phyloP scores from a whole-genome alignment of 2,113 vertebrate species.

The Triplophysa siluroides region DNA sequence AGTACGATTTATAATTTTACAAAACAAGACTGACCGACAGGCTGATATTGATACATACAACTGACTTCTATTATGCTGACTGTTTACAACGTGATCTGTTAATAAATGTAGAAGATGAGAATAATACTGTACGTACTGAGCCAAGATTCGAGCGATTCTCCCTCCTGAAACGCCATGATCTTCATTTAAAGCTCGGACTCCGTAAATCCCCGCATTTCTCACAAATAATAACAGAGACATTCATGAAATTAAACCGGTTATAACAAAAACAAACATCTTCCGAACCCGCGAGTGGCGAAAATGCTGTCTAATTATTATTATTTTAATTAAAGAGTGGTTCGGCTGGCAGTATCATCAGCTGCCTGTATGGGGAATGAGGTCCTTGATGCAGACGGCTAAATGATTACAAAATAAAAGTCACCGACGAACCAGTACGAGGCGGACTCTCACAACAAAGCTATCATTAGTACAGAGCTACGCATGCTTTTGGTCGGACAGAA shows the following conservation, averaged over 20 bases:
- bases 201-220: slow-evolving; percentile 17
- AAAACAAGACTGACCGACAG: background rate
- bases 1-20: background rate
- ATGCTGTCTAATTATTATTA: background rate
- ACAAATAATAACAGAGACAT: background rate
- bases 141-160: slow-evolving; percentile 93
- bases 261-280: background rate
- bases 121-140: slow-evolving; percentile 84
- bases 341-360: slow-evolving; percentile 32
- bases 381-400: slow-evolving; percentile 13
- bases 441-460: slow-evolving; percentile 1
- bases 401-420: slow-evolving; percentile 17
- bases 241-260: background rate
- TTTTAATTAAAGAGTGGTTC: background rate
- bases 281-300: background rate
- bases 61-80: background rate
- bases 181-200: slow-evolving; percentile 4
- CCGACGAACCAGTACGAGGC: background rate
- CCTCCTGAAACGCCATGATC: slow-evolving; percentile 92
- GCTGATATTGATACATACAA: background rate
- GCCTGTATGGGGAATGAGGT: slow-evolving; percentile 10
- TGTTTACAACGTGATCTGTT: background rate
- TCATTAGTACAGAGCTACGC: too few species aligned
- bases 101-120: slow-evolving; percentile 36
- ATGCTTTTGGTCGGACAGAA: too few species aligned